Evolutionary conservation across 1,140 invertebrate genomes (phyloP).

Genomic region (Mylabris phalerata): DNA sequence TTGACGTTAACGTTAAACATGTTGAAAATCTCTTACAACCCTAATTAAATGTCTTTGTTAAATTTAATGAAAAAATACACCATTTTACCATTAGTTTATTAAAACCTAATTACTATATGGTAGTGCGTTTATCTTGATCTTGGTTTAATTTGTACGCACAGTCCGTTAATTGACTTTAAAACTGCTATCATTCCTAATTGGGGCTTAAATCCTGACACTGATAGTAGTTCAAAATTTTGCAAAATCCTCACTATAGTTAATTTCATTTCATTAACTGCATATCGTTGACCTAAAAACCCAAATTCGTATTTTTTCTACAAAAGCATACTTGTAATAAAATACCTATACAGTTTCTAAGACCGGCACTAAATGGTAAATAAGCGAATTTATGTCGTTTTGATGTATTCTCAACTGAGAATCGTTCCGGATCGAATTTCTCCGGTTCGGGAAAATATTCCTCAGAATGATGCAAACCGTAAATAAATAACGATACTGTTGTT

Average conservation of each 20-base stretch:
- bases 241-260: slow-evolving; percentile 41
- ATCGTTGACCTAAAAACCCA: slow-evolving; percentile 41
- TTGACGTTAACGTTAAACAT: no score
- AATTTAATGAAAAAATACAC: no score
- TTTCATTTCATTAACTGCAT: slow-evolving; percentile 45
- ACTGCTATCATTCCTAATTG: slow-evolving; percentile 19
- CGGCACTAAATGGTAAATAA: slow-evolving; percentile 60
- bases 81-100: no score
- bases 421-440: slow-evolving; percentile 57
- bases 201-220: slow-evolving; percentile 16
- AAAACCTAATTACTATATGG: no score
- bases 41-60: no score
- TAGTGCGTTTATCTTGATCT: background rate
- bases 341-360: slow-evolving; percentile 57
- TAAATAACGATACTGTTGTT: no score
- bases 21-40: no score
- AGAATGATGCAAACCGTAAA: slow-evolving; percentile 58
- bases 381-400: slow-evolving; percentile 44
- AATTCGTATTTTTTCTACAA: no score
- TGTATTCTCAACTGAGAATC: slow-evolving; percentile 54
- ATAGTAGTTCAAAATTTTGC: slow-evolving; percentile 28
- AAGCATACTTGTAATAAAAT: slow-evolving; percentile 2
- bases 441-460: slow-evolving; percentile 57
- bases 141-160: slow-evolving; percentile 5
- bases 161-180: slow-evolving; percentile 29